Base-by-base conservation (phyloP, 1,140 invertebrate species). In the Caenorhabditis inopinata region DNA sequence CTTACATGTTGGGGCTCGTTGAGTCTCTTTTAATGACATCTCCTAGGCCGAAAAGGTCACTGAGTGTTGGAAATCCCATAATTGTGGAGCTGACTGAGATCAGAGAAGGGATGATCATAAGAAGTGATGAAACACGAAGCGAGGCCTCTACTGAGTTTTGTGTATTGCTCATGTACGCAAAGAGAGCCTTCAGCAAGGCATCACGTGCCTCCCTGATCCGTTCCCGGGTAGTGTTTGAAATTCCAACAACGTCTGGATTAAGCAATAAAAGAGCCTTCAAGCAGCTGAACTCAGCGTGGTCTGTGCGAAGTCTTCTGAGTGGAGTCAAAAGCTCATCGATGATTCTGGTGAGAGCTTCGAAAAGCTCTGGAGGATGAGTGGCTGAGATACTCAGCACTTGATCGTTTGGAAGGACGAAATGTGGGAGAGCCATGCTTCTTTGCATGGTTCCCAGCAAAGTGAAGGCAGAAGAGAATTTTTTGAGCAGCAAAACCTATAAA, bases 291-390 rank as follows among this genome's bases (percentile, higher is more conserved):
- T 86, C 85, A 16, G 85, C 77, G 18, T 80, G 76, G 47, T 85
- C 83, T 14, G 82, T 74, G 16, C 80, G 53, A n/a, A 86, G 49
- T 25, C 85, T n/a, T 9, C 85, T 51, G 32, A 87, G 49, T 18
- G 85, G 85, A 0, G 76, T 45, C 9, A 87, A 76, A 7, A 87
- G 80, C 51, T 87, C 85, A 47, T 87, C 86, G 32, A 83, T 49
- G 29, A 86, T 80, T 46, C 85, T 48, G 5, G 46, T 73, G 38
- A 87, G 74, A 9, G 73, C 42, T 1, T 48, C 68, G 74, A 58
- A 48, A 16, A 82, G 68, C 32, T 77, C 78, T 23, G 81, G 38
- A 21, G 77, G n/a, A 76, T 85, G 85, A 14, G 84, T 16, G 2
- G 79, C 18, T 0, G 85, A 80, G 16, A 86, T 45, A 21, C 84